Conservation (phyloP, 2,113 vertebrate genomes). For the Platichthys flesus region DNA sequence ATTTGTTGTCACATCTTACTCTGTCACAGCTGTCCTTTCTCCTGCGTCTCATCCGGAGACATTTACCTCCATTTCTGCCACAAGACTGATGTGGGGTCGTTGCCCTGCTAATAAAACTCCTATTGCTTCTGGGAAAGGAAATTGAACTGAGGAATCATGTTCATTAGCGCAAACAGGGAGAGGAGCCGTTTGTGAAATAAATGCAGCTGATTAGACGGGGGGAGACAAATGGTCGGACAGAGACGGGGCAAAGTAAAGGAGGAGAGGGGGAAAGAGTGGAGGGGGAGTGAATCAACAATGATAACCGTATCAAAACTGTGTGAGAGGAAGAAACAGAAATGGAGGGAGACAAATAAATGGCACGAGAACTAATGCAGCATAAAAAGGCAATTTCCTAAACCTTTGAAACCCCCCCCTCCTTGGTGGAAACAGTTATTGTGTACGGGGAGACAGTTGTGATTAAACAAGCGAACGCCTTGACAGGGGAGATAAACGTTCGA, state of each 20-base stretch:
- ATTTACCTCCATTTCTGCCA: conserved; percentile 27
- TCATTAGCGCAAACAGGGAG: conserved; percentile 55
- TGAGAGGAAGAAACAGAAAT: conserved; percentile 27
- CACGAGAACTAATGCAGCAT: conserved; percentile 68
- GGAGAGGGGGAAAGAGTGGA: not conserved
- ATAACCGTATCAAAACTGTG: conserved; percentile 46
- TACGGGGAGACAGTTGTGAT: conserved; percentile 63
- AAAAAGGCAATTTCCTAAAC: conserved; percentile 70
- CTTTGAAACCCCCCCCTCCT: conserved; percentile 60
- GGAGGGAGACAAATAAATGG: conserved; percentile 60
- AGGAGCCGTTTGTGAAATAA: conserved; percentile 57
- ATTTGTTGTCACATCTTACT: conserved; percentile 11
- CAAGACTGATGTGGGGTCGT: conserved; percentile 14
- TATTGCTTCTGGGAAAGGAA: conserved; percentile 42
- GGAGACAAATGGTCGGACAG: conserved; percentile 37
- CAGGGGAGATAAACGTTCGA: conserved; percentile 68
- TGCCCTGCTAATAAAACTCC: conserved; percentile 45
- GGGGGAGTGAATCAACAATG: conserved; percentile 24
- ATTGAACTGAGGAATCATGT: conserved; percentile 50
- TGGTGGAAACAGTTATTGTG: conserved; percentile 71
- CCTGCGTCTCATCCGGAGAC: not conserved
- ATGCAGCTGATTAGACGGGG: conserved; percentile 51
- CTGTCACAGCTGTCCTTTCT: not conserved
- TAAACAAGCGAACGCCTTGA: conserved; percentile 65
- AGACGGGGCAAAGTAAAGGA: conserved; percentile 15